Base-by-base conservation (phyloP, 53 echinoderm and acorn worm genomes). In the Actinopyga echinites region DNA sequence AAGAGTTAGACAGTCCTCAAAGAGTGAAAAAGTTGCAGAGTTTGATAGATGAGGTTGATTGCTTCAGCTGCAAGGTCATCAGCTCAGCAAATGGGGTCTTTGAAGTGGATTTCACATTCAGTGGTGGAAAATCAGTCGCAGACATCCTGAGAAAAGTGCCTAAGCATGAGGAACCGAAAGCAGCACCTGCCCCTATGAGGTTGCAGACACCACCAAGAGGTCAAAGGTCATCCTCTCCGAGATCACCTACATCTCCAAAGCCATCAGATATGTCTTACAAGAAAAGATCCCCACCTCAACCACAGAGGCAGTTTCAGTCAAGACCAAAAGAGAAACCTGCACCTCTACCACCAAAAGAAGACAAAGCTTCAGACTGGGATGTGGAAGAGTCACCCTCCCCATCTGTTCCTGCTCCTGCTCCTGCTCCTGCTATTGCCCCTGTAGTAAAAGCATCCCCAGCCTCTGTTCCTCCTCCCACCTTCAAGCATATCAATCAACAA, bases 101-200 rank as follows among this genome's bases (percentile, higher is more conserved):
- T 85, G 92, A 91, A 60, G 92, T 99, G 3, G 91, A 96, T 25
- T 37, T 96, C 24, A 80, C 32, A n/a, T 95, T 89, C 87, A 80
- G 87, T 49, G 89, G 93, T 8, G 89, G 86, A 29, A 80, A 80
- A 34, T 62, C 60, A 37, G 81, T 80, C 22, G 29, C 45, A 37
- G 81, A 80, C 8, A 31, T 80, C 13, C 42, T 80, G 62, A 33
- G 69, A 75, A 64, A 86, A 86, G 89, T 74, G 62, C 23, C 75
- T 62, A 75, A 90, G 90, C 55, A 88, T 75, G 75, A 82, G 42
- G 57, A 79, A 57, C 64, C 71, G 5, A 82, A 62, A 56, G 71
- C 69, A 13, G 61, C 82, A 15, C 54, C 83, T 21, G 83, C 88
- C 22, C 71, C 57, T 4, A 75, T 65, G 38, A 83, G 71, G 53